phyloP scores from a whole-genome alignment of 2,113 vertebrate species.

The Periophthalmus modestus region DNA sequence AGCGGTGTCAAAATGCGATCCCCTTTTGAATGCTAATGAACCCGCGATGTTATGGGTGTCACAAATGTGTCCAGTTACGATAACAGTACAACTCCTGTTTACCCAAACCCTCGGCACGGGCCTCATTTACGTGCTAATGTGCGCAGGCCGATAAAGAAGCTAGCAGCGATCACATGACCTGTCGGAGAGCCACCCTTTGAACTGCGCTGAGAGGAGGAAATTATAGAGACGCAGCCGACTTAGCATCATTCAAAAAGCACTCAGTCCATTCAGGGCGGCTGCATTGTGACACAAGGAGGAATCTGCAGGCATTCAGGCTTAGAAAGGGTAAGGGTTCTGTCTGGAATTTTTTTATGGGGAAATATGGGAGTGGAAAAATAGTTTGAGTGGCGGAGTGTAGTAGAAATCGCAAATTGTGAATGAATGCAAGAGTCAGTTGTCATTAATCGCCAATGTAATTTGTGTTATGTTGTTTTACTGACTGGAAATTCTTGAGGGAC shows the following conservation, averaged over 20 bases:
- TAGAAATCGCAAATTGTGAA: neutral
- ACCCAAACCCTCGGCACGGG: conserved; percentile 77
- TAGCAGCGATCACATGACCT: conserved; percentile 77
- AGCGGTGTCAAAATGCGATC: conserved; percentile 70
- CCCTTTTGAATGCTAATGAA: conserved; percentile 76
- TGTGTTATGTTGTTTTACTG: too few relatives aligned
- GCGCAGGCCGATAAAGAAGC: conserved; percentile 77
- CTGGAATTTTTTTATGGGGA: conserved; percentile 19
- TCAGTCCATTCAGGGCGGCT: conserved; percentile 62
- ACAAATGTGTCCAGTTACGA: conserved; percentile 81
- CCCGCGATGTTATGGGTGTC: conserved; percentile 77
- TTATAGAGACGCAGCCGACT: conserved; percentile 76
- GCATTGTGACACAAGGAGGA: conserved; percentile 61
- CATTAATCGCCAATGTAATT: neutral
- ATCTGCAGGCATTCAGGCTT: conserved; percentile 41
- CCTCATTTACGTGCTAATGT: conserved; percentile 86
- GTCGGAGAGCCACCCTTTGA: conserved; percentile 81
- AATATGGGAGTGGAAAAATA: conserved; percentile 24
- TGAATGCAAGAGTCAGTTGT: neutral
- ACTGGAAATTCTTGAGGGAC: too few relatives aligned
- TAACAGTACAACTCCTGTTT: conserved; percentile 79
- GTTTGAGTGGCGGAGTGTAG: conserved; percentile 49
- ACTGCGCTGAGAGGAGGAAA: conserved; percentile 74
- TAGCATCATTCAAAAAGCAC: conserved; percentile 75
- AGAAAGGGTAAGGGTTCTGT: conserved; percentile 27